These are phyloP conservation scores for Formica exsecta DNA, from an alignment of 1,140 invertebrate genomes.

Conservation along the genomic window DNA sequence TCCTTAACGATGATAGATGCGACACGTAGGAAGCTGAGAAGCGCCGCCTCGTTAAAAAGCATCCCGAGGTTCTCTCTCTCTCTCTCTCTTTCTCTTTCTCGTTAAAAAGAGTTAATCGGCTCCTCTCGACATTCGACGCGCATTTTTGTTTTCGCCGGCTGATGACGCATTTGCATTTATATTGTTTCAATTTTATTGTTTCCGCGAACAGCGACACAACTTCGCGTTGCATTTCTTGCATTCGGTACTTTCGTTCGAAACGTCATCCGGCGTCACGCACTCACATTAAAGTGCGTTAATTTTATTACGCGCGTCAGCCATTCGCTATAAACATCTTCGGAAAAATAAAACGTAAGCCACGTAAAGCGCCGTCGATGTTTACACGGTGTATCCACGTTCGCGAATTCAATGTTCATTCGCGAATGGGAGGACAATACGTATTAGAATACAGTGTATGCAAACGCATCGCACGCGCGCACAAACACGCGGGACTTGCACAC, in stretches of 20 bases:
- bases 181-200: constrained; percentile 58
- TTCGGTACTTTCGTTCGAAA: background rate
- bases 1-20: constrained; percentile 78
- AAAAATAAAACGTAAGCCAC: constrained; percentile 15
- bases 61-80: background rate
- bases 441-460: constrained; percentile 15
- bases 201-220: background rate
- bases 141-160: constrained; percentile 46
- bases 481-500: background rate
- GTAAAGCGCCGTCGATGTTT: background rate
- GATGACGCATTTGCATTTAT: constrained; percentile 58
- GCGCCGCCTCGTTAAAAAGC: constrained; percentile 33
- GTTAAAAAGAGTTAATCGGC: constrained; percentile 48
- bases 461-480: background rate
- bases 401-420: constrained; percentile 43
- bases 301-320: background rate
- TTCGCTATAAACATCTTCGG: background rate
- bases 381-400: background rate
- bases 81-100: background rate
- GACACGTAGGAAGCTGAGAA: constrained; percentile 48
- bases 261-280: background rate
- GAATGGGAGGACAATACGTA: constrained; percentile 61
- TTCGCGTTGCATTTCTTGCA: constrained; percentile 8
- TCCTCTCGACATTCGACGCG: constrained; percentile 30
- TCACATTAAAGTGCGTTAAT: constrained; percentile 13